Evolutionary conservation across 2,113 vertebrate species (phyloP).

Genomic region (Regulus satrapa): DNA sequence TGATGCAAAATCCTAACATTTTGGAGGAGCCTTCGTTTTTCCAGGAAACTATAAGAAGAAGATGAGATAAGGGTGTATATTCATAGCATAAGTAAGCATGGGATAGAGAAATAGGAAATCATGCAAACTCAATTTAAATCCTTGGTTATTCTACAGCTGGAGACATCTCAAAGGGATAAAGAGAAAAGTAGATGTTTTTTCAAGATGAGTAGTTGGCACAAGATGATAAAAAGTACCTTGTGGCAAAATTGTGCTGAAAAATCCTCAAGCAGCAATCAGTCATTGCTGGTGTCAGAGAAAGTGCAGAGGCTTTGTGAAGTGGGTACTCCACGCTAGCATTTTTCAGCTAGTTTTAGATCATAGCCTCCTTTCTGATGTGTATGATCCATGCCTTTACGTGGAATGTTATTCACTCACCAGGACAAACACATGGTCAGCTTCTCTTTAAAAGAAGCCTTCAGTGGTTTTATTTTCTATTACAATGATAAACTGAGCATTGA

Average conservation of each 20-base stretch:
- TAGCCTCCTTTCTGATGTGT: background rate
- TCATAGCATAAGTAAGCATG: background rate
- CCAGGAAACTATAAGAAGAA: background rate
- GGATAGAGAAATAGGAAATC: background rate
- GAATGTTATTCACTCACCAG: background rate
- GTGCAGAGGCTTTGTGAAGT: background rate
- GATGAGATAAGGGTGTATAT: background rate
- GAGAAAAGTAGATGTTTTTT: background rate
- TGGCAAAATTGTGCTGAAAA: background rate
- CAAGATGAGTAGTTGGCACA: background rate
- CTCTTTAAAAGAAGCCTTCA: background rate
- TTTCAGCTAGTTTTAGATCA: background rate
- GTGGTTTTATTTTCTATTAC: background rate
- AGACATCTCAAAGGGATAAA: background rate
- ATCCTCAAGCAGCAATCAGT: background rate
- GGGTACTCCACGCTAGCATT: background rate
- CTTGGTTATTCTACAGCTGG: background rate
- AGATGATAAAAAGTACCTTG: background rate
- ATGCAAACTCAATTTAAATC: background rate
- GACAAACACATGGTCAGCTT: background rate
- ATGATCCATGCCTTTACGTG: background rate
- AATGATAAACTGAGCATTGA: background rate
- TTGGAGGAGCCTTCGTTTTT: background rate
- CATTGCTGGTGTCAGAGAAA: background rate
- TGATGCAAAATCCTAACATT: background rate